A percentile compares a stretch with the other conserved stretches of the same genome.
phyloP scores from a whole-genome alignment of 2,797 vertebrate species.

The Sebastes nivosus region DNA sequence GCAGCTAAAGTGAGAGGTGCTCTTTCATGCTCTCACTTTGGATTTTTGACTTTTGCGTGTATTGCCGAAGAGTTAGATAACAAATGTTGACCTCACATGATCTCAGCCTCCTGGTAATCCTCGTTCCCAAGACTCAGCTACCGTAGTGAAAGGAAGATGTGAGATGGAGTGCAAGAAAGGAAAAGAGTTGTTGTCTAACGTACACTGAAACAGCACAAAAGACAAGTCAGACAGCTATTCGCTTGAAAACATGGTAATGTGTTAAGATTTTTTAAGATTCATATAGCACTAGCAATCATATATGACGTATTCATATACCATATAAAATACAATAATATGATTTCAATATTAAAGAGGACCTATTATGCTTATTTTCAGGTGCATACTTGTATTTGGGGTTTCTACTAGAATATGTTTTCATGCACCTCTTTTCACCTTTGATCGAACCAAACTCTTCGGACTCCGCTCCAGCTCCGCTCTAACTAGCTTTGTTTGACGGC shows the following conservation, averaged over 20 bases:
- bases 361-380: no score
- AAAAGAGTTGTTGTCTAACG: not conserved
- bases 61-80: constrained; percentile 41
- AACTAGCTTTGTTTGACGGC: no score
- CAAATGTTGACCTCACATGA: constrained; percentile 52
- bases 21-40: constrained; percentile 21
- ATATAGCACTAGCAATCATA: not conserved
- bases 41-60: constrained; percentile 38
- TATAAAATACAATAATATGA: not conserved
- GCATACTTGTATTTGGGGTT: no score
- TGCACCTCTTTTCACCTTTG: no score
- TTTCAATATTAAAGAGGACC: not conserved
- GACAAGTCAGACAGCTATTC: not conserved
- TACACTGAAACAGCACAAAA: not conserved
- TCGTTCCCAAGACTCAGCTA: constrained; percentile 24
- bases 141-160: constrained; percentile 23
- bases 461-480: rapidly evolving
- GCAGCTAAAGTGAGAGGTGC: constrained; percentile 21
- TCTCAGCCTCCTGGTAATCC: constrained; percentile 40
- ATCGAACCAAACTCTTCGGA: no score
- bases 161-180: constrained; percentile 11
- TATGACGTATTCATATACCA: not conserved
- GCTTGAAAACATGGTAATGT: not conserved
- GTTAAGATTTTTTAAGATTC: not conserved
- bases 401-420: no score